These are phyloP conservation scores for Drosophila subobscura DNA, from an alignment of 1,140 invertebrate species.

Conservation along the genomic window DNA sequence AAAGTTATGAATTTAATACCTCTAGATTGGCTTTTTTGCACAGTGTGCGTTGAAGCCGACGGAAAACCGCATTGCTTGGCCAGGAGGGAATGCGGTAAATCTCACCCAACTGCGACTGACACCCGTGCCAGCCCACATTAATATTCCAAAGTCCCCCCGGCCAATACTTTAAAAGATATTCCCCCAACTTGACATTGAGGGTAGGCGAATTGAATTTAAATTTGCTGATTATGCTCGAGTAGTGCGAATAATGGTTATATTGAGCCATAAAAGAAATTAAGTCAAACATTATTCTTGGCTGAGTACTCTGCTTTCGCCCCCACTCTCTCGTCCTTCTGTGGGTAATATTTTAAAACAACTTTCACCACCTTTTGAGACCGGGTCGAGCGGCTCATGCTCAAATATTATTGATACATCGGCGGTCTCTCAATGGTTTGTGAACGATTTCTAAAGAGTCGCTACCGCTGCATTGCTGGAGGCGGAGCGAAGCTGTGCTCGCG, in stretches of 20 bases:
- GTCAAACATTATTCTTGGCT: conserved; percentile 71
- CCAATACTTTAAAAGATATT: conserved; percentile 26
- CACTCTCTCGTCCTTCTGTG: conserved; percentile 5
- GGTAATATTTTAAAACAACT: conserved; percentile 55
- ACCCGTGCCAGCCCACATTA: conserved; percentile 34
- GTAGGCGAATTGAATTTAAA: conserved; percentile 78
- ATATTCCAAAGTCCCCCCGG: background rate
- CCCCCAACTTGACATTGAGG: conserved; percentile 16
- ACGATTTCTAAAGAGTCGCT: conserved; percentile 58
- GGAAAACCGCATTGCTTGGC: conserved; percentile 25
- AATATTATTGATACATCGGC: conserved; percentile 81
- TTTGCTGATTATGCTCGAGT: conserved; percentile 72
- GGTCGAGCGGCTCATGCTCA: conserved; percentile 25
- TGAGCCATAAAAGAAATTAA: conserved; percentile 82
- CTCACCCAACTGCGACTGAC: conserved; percentile 56
- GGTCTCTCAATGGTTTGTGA: conserved; percentile 78
- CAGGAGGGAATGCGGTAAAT: conserved; percentile 17
- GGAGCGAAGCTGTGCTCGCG: conserved; percentile 18
- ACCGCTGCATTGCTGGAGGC: conserved; percentile 8
- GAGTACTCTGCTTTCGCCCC: background rate
- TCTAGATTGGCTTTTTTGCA: no score
- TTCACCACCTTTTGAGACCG: conserved; percentile 67
- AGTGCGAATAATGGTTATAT: conserved; percentile 80
- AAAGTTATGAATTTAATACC: no score
- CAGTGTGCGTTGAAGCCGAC: conserved; percentile 21